Conservation (phyloP, 2,113 vertebrate species). For the Epinephelus lanceolatus region DNA sequence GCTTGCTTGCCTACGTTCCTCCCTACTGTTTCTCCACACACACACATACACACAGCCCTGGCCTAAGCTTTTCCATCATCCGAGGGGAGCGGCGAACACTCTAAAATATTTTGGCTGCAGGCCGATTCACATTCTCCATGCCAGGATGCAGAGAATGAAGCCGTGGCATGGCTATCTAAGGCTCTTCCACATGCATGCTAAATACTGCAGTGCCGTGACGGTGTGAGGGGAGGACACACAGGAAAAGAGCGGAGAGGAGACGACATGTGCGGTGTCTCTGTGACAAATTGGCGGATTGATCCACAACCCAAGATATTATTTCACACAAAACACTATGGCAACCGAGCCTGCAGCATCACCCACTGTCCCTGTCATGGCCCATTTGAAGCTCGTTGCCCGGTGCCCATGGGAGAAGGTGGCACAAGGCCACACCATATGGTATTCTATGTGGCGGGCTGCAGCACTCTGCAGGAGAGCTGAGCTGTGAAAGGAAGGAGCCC, state of each 20-base stretch:
- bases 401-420: conserved; percentile 52
- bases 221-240: conserved; percentile 27
- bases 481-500: conserved; percentile 39
- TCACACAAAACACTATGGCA: conserved; percentile 41
- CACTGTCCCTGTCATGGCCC: conserved; percentile 46
- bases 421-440: conserved; percentile 73
- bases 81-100: conserved; percentile 28
- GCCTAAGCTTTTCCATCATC: conserved; percentile 47
- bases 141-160: conserved; percentile 38
- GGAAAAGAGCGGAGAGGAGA: background rate
- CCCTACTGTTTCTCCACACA: background rate
- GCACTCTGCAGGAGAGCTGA: conserved; percentile 31
- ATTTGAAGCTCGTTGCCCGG: conserved; percentile 50
- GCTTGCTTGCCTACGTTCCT: conserved; percentile 27
- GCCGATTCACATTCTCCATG: conserved; percentile 47
- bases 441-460: conserved; percentile 37
- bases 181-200: conserved; percentile 60
- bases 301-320: conserved; percentile 36
- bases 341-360: conserved; percentile 50
- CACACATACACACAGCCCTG: background rate
- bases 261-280: background rate
- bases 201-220: conserved; percentile 64
- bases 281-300: conserved; percentile 26
- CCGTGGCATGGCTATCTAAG: conserved; percentile 24
- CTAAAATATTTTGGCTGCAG: conserved; percentile 52